phyloP scores from a whole-genome alignment of 2,113 vertebrate species.

The Oncorhynchus masou region DNA sequence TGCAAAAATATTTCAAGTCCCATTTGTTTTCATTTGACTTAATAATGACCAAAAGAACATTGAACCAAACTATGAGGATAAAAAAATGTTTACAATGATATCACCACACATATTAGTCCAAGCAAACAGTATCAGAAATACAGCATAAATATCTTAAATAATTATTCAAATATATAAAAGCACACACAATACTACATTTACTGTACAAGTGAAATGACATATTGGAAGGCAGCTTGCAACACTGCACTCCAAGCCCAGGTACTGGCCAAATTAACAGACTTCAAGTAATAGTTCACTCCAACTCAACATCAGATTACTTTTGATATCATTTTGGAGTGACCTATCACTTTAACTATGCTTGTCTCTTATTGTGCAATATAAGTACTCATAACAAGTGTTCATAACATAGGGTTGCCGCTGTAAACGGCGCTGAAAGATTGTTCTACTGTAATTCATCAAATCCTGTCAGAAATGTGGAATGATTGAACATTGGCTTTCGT shows the following conservation, averaged over 20 bases:
- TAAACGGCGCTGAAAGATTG: background rate
- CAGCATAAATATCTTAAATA: constrained; percentile 2
- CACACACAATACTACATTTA: background rate
- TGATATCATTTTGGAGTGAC: too few relatives aligned
- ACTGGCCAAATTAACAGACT: background rate
- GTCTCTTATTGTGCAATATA: background rate
- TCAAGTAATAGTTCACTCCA: too few relatives aligned
- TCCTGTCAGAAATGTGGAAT: background rate
- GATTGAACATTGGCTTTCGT: background rate
- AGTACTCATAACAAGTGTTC: background rate
- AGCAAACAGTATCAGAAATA: background rate
- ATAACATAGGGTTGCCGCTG: background rate
- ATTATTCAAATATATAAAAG: constrained; percentile 9
- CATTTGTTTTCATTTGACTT: constrained; percentile 27
- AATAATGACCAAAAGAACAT: constrained; percentile 16
- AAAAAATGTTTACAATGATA: constrained; percentile 40
- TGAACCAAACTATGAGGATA: background rate
- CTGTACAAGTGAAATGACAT: background rate
- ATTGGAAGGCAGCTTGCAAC: background rate
- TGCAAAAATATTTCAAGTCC: constrained; percentile 72
- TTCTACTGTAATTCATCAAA: background rate
- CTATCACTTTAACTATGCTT: too few relatives aligned
- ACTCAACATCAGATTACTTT: too few relatives aligned
- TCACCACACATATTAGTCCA: constrained; percentile 5
- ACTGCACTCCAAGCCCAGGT: background rate